Evolutionary conservation across 2,113 vertebrate species (phyloP), one percentile per base, ranked within the genome.

Genomic region (Tringa solitaria): DNA sequence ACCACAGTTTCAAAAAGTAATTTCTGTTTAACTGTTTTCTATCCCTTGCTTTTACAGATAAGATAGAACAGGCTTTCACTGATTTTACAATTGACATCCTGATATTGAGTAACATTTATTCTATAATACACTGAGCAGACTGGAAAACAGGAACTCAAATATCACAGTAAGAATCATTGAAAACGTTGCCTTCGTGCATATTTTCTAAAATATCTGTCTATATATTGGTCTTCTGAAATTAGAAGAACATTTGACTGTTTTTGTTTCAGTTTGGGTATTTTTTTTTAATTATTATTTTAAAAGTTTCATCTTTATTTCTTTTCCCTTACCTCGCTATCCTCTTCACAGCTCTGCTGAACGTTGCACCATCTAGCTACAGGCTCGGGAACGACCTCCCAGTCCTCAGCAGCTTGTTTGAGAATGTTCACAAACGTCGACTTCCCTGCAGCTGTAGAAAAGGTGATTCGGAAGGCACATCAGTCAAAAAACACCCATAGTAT

Each of bases 361-460:
- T 99, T 99, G 98, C 99, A 99, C 99, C 99, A 99, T 23, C 99
- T 98, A 90, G 98, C 99, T 96, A 99, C 97, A 4, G 99, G 99
- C 87, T 99, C 99, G 1, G 98, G 99, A 89, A 99, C 99, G 32
- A 99, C 98, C 28, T 99, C 99, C 99, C 99, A 99, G 8, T 99
- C 99, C 30, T 98, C 86, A 30, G 59, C 97, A 28, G 98, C 97
- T 92, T 98, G 90, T 65, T 99, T 99, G 94, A 99, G 97, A 60
- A 99, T 93, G 87, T 97, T 98, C 92, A 99, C 98, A 97, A 99
- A 99, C 0, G 99, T 99, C 0, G 99, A 99, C 69, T 99, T 99
- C 8, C 99, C 99, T 24, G 99, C 98, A 78, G 99, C 99, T 99
- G 96, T 32, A 67, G 12, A 63, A 53, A 84, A 81, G 85, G 43